These are phyloP conservation scores for Brachyistius frenatus DNA, from an alignment of 2,113 vertebrate species.

Conservation along the genomic window DNA sequence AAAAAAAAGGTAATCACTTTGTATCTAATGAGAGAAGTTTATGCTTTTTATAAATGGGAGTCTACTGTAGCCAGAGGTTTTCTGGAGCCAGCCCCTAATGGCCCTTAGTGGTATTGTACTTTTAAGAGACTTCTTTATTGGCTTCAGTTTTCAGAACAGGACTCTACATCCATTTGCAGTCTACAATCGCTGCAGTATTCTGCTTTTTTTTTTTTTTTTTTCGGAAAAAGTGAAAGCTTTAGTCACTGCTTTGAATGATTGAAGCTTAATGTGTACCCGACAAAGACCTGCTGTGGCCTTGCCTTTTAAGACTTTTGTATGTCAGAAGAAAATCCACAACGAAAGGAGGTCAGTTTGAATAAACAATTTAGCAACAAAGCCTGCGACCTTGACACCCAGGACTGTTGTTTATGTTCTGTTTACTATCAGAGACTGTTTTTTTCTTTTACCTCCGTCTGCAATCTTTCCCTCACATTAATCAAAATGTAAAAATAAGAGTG, in stretches of 20 bases:
- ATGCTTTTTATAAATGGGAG: too few relatives aligned
- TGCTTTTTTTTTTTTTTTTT: neutral
- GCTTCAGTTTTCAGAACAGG: too few relatives aligned
- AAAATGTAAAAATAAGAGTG: neutral
- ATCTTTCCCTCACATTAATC: neutral
- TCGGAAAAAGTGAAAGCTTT: neutral
- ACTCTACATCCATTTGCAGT: too few relatives aligned
- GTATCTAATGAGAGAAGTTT: too few relatives aligned
- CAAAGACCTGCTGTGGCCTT: neutral
- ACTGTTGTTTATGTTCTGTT: neutral
- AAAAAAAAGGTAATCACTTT: too few relatives aligned
- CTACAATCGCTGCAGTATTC: neutral
- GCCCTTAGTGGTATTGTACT: too few relatives aligned
- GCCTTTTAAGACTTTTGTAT: neutral
- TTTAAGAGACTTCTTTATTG: too few relatives aligned
- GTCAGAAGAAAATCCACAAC: neutral
- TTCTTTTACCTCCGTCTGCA: neutral
- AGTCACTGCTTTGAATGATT: neutral
- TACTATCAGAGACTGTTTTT: neutral
- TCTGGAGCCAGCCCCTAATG: too few relatives aligned
- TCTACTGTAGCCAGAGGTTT: too few relatives aligned
- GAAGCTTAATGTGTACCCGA: neutral
- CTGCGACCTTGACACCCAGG: neutral
- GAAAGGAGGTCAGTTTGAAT: neutral
- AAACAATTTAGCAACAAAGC: neutral